Percentiles rank a stretch among this genome's conserved stretches.
phyloP scores from a whole-genome alignment of 2,797 vertebrate genomes.

The Clangula hyemalis region DNA sequence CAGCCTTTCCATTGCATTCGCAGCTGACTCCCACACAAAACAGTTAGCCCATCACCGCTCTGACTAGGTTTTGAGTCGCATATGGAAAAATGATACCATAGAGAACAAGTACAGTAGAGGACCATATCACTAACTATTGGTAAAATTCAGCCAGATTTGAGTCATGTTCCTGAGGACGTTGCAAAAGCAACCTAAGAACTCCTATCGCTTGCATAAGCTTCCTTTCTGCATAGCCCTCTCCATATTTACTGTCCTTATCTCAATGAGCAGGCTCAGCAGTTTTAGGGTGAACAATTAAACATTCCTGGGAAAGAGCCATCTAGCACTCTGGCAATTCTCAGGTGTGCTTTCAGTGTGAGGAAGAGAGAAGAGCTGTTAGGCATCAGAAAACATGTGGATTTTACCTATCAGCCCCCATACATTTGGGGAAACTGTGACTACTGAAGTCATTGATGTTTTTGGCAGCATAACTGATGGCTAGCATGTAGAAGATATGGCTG shows the following conservation, averaged over 20 bases:
- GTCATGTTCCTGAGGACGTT: not conserved
- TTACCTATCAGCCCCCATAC: not conserved
- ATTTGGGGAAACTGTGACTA: not conserved
- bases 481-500: fast-evolving
- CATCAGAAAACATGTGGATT: not conserved
- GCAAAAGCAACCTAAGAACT: not conserved
- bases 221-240: not conserved
- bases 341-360: not conserved
- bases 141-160: not conserved
- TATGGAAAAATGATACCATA: not conserved
- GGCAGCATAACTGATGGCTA: not conserved
- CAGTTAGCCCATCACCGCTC: not conserved
- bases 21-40: not conserved
- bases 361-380: not conserved
- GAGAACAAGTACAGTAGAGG: not conserved
- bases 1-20: not conserved
- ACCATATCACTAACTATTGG: not conserved
- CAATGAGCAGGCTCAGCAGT: not conserved
- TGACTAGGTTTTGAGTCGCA: not conserved
- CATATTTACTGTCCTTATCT: not conserved
- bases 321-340: not conserved
- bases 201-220: not conserved
- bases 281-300: not conserved
- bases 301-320: not conserved
- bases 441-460: not conserved